Evolutionary conservation across 2,888 invertebrate species (phyloP), one percentile per base, ranked within the genome.

Genomic region (Orthosia gracilis): DNA sequence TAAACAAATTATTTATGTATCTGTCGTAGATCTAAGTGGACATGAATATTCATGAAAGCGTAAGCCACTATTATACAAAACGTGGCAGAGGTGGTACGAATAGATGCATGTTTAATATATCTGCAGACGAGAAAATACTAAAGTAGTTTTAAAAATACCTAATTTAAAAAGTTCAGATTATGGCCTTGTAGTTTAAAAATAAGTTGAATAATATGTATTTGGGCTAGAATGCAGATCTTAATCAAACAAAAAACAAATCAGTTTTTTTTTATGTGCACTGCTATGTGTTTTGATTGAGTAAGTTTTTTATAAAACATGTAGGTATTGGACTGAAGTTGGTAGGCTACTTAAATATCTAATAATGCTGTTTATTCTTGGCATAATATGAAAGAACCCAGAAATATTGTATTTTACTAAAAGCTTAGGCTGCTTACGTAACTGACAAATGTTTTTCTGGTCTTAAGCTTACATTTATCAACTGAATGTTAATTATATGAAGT

Each of bases 41-140:
- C 64, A 58, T 83, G 59, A 76, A 83, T 84, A 86, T 83, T 83
- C 66, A 80, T 54, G 40, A 4, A n/a, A 57, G 40, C 7, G 12
- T n/a, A 50, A 15, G 12, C 26, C 17, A 61, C 26, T 65, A 54
- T 69, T 65, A 40, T 40, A 7, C 55, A 62, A 65, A 54, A 47
- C 12, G 12, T 65, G 15, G 49, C 31, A 58, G 73, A 83, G 11
- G 59, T 18, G 21, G 21, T 66, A 23, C 5, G 18, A 59, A 7
- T 13, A 12, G n/a, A 1, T 57, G 23, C 55, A 65, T 66, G 31
- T 31, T 49, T 58, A 61, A 55, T 69, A 69, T 45, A 47, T 55
- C 81, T 49, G 45, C 59, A 47, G 50, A 40, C 12, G 47, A 23
- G n/a, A 69, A 57, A 54, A 59, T 40, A 57, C 31, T 61, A 57